A percentile compares a stretch with the other conserved stretches of the same genome.
These are phyloP conservation scores for Kryptolebias ocellatus DNA, from an alignment of 2,797 vertebrate genomes.

Conservation along the genomic window DNA sequence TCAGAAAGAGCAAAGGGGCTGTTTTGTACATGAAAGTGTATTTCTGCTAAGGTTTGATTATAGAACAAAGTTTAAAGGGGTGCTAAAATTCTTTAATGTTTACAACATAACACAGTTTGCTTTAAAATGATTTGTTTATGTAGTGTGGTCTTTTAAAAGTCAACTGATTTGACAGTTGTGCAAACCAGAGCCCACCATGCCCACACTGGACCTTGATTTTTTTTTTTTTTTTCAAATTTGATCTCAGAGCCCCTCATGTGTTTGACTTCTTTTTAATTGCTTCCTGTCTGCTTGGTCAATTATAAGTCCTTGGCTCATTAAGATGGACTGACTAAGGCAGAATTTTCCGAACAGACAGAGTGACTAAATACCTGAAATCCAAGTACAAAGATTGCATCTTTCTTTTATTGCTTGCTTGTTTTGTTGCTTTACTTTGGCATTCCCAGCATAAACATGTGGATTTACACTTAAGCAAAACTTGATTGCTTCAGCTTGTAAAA, in stretches of 20 bases:
- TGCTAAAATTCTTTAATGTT: conserved; percentile 63
- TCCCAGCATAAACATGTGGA: conserved; percentile 48
- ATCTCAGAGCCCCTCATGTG: conserved; percentile 78
- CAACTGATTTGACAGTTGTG: conserved; percentile 85
- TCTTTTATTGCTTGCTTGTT: conserved; percentile 47
- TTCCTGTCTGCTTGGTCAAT: conserved; percentile 82
- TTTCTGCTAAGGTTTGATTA: conserved; percentile 44
- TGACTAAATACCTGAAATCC: conserved; percentile 77
- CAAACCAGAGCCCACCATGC: conserved; percentile 78
- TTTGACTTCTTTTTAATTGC: conserved; percentile 84
- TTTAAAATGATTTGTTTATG: conserved; percentile 83
- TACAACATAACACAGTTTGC: conserved; percentile 61
- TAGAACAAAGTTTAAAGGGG: conserved; percentile 30
- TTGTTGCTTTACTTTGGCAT: conserved; percentile 26
- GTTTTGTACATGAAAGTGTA: conserved; percentile 21
- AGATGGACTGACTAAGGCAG: conserved; percentile 37
- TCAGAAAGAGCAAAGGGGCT: conserved; percentile 22
- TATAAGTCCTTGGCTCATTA: conserved; percentile 71
- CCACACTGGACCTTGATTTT: conserved; percentile 66
- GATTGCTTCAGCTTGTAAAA: conserved; percentile 42
- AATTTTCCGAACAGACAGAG: conserved; percentile 50
- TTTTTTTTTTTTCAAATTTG: conserved; percentile 66
- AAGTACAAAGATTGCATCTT: conserved; percentile 71
- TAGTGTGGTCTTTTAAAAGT: conserved; percentile 76
- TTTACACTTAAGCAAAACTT: conserved; percentile 47